Evolutionary conservation across 1,140 invertebrate genomes (phyloP), one percentile per base, ranked within the genome.

Genomic region (Drosophila biarmipes): DNA sequence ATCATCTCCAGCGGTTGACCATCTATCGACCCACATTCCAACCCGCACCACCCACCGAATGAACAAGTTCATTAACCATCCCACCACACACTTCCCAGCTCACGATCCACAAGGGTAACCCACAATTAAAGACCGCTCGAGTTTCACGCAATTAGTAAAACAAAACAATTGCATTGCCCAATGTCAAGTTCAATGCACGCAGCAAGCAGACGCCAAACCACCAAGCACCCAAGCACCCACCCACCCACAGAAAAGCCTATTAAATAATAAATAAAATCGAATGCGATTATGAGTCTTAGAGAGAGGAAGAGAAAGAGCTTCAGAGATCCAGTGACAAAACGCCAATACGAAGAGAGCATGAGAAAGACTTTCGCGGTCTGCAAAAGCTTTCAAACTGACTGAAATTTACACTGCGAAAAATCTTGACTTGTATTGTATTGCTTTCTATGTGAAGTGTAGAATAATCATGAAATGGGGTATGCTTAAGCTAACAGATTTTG

Each of bases 161-260:
- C 80, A 79, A 82, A 87, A 81, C 82, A 75, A 78, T 86, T 78
- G 69, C 64, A 76, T 79, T 62, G 66, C 68, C 79, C 78, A 73
- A 76, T 87, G 82, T 87, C 82, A 87, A 87, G 82, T 87, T 87
- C 82, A 87, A 89, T 87, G 82, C 79, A 87, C 82, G 82, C 75
- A 81, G 71, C 69, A 69, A 38, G 10, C 37, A 52, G 58, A 53
- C 52, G 27, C 43, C 43, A 24, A 67, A n/a, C 66, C 69, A 72
- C 69, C 71, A 67, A 55, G 5, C 24, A 61, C 45, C 49, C 45
- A 49, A 40, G 73, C 76, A 61, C 45, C 48, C 46, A 58, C 43
- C 66, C 57, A 73, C 69, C 77, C 66, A 72, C 66, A 40, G 21
- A 58, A 79, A 85, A 77, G 59, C 40, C 46, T 78, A 78, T 89